A percentile compares a stretch with the other conserved stretches of the same genome.
phyloP scores from a whole-genome alignment of 2,797 vertebrate species.

The Sebastes matsubarae region DNA sequence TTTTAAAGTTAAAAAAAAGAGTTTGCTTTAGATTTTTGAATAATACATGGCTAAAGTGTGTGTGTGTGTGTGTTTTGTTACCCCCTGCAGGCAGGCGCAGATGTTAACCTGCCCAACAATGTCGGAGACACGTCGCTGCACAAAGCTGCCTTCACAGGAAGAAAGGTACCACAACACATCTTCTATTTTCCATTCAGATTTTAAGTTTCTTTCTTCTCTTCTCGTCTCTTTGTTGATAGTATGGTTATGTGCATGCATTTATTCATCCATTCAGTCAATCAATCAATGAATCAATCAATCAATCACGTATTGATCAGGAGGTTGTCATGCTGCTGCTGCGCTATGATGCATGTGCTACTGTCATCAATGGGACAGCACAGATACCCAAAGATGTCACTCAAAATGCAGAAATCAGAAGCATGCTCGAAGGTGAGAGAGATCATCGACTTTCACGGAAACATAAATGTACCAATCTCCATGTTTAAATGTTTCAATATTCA shows the following conservation, averaged over 20 bases:
- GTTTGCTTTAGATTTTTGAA: neutral
- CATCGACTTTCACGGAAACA: slow-evolving; percentile 3
- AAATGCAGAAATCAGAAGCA: slow-evolving; percentile 90
- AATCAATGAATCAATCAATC: slow-evolving; percentile 46
- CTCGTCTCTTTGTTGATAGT: slow-evolving; percentile 14
- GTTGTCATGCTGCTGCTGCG: slow-evolving; percentile 95
- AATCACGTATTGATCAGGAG: slow-evolving; percentile 84
- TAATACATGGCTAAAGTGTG: neutral
- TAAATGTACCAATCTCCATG: neutral
- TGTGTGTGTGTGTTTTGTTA: neutral
- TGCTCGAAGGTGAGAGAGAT: slow-evolving; percentile 91
- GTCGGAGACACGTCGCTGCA: slow-evolving; percentile 94
- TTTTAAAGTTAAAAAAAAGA: neutral
- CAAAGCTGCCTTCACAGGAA: slow-evolving; percentile 95
- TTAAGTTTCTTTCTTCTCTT: neutral
- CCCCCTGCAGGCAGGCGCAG: slow-evolving; percentile 87
- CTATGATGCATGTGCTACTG: slow-evolving; percentile 87
- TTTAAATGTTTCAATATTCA: neutral
- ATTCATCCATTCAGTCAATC: slow-evolving; percentile 39
- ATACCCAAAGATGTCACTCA: slow-evolving; percentile 94
- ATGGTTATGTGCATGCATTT: slow-evolving; percentile 70
- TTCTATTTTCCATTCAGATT: neutral
- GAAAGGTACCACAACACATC: slow-evolving; percentile 84
- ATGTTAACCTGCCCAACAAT: slow-evolving; percentile 91
- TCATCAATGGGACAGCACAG: slow-evolving; percentile 95